phyloP scores from a whole-genome alignment of 2,113 vertebrate species.

The Nipponia nippon region DNA sequence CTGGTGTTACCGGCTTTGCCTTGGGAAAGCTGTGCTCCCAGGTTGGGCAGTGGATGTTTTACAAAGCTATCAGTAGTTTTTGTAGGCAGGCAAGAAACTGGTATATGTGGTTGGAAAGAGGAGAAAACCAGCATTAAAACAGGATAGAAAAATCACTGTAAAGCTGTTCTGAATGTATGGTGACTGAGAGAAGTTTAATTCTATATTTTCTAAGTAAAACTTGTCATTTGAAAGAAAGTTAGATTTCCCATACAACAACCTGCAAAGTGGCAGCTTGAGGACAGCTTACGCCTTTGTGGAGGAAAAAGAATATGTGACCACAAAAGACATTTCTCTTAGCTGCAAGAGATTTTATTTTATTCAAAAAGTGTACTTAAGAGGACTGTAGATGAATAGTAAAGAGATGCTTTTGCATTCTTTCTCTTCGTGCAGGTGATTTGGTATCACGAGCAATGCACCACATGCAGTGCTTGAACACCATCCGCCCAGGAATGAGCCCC shows the following conservation, averaged over 20 bases:
- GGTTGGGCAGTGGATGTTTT: neutral
- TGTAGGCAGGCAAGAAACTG: neutral
- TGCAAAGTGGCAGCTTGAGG: neutral
- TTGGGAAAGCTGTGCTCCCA: neutral
- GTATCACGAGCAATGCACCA: slow-evolving; percentile 98
- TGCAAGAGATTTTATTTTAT: neutral
- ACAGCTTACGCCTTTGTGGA: neutral
- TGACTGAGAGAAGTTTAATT: neutral
- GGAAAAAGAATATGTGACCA: neutral
- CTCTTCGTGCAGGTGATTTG: slow-evolving; percentile 83
- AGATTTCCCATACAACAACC: neutral
- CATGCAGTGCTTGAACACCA: slow-evolving; percentile 88
- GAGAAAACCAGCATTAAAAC: neutral
- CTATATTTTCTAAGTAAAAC: neutral
- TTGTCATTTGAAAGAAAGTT: slow-evolving; percentile 1
- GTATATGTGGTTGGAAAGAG: neutral
- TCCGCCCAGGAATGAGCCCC: slow-evolving; percentile 87
- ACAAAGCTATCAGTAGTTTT: neutral
- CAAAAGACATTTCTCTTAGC: neutral
- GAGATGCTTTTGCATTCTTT: neutral
- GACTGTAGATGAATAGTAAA: neutral
- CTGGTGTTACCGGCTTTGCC: neutral
- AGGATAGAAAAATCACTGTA: neutral
- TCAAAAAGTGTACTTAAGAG: neutral
- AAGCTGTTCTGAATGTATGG: neutral